These are phyloP conservation scores for Xenotilapia flavipinnis DNA, from an alignment of 2,113 vertebrate species.

Conservation along the genomic window DNA sequence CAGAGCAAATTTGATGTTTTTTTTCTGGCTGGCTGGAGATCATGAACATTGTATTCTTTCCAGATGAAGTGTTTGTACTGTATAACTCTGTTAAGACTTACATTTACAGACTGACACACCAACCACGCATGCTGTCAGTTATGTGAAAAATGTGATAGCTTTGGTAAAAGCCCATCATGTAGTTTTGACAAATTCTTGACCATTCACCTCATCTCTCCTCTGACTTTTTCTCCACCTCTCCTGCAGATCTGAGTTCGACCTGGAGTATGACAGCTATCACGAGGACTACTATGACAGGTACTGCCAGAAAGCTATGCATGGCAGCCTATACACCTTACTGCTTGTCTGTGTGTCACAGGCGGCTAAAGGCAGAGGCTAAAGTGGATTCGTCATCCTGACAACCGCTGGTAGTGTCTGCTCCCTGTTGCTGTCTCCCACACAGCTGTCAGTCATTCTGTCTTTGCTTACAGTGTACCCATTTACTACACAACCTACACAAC, in stretches of 20 bases:
- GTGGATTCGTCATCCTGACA: not conserved
- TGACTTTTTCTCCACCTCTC: slow-evolving; percentile 4
- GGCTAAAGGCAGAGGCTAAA: not conserved
- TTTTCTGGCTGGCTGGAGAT: slow-evolving; percentile 52
- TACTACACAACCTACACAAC: not conserved
- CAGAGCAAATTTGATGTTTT: slow-evolving; percentile 51
- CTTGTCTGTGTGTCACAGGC: slow-evolving; percentile 7
- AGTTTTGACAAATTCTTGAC: not conserved
- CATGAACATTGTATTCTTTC: slow-evolving; percentile 50
- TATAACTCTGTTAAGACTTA: not conserved
- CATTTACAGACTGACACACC: not conserved
- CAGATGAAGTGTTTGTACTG: slow-evolving; percentile 35
- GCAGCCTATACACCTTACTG: slow-evolving; percentile 3
- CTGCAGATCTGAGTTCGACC: slow-evolving; percentile 67
- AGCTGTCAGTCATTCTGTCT: slow-evolving; percentile 19
- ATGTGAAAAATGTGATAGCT: slow-evolving; percentile 5
- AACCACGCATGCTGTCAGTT: not conserved
- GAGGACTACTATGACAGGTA: slow-evolving; percentile 79
- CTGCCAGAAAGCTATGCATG: slow-evolving; percentile 27
- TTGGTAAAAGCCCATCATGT: not conserved
- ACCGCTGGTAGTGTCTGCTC: not conserved
- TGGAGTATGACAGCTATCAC: slow-evolving; percentile 76
- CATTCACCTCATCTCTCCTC: not conserved
- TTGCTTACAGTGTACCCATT: not conserved
- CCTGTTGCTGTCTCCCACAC: not conserved